These are phyloP conservation scores for Scylla paramamosain DNA, from an alignment of 1,140 invertebrate species.

Conservation along the genomic window DNA sequence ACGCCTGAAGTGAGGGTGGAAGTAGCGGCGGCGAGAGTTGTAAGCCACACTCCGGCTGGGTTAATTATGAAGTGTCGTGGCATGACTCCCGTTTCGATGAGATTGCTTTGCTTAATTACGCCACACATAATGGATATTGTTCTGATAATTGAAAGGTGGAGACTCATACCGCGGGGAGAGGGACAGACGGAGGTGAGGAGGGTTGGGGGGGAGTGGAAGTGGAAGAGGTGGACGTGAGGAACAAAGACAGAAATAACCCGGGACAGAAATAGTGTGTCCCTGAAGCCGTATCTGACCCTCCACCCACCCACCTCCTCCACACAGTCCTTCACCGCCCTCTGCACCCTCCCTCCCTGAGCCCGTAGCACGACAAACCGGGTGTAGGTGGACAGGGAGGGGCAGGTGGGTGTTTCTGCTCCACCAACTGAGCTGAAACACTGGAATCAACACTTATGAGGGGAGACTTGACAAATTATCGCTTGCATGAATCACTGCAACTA, in stretches of 20 bases:
- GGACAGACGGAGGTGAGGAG: neutral
- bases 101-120: constrained; percentile 75
- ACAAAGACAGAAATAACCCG: constrained; percentile 48
- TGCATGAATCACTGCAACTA: neutral
- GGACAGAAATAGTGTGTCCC: neutral
- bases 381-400: too few relatives aligned
- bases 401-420: neutral
- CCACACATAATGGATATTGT: constrained; percentile 72
- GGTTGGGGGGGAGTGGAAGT: neutral
- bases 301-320: neutral
- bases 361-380: too few relatives aligned
- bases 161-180: constrained; percentile 12
- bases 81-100: constrained; percentile 68
- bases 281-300: neutral
- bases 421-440: neutral
- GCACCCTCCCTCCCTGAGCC: too few relatives aligned
- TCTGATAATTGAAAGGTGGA: constrained; percentile 71
- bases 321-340: neutral
- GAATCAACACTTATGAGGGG: neutral
- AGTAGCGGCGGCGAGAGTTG: neutral
- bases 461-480: neutral
- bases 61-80: constrained; percentile 74
- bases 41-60: constrained; percentile 49
- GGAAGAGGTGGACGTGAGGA: neutral
- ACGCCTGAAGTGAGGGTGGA: neutral